Conservation (phyloP, 1,140 invertebrate genomes). For the Saccostrea echinata region DNA sequence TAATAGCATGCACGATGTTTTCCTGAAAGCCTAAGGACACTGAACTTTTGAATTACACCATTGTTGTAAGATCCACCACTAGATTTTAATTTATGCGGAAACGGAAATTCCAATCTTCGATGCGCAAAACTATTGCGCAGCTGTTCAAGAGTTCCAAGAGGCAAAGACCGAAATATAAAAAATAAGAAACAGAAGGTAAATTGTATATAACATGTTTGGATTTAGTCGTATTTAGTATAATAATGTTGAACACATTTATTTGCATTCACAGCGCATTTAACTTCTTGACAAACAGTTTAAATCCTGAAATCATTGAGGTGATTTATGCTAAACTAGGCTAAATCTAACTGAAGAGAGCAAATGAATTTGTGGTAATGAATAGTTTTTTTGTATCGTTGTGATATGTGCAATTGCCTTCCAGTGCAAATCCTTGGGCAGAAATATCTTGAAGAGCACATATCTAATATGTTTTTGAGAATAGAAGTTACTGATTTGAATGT, state of each 20-base stretch:
- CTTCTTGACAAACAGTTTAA: neutral
- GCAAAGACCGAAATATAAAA: slow-evolving; percentile 19
- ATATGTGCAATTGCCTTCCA: too few species aligned
- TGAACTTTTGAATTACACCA: too few species aligned
- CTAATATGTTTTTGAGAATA: too few species aligned
- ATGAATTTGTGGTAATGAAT: too few species aligned
- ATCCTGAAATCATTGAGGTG: neutral
- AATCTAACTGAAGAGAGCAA: too few species aligned
- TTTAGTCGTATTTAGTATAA: neutral
- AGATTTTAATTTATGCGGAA: slow-evolving; percentile 5
- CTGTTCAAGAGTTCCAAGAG: neutral
- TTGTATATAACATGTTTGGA: neutral
- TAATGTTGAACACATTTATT: neutral
- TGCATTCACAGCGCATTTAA: neutral
- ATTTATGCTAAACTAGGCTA: too few species aligned
- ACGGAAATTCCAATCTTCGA: slow-evolving; percentile 4
- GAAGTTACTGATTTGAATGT: too few species aligned
- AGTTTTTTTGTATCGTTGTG: too few species aligned
- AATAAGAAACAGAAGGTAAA: slow-evolving; percentile 16
- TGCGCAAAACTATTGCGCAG: neutral
- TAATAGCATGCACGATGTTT: too few species aligned
- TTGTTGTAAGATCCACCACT: neutral
- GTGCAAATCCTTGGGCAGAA: too few species aligned
- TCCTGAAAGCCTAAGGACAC: too few species aligned
- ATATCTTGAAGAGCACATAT: too few species aligned